Percentiles rank a stretch among this genome's conserved stretches.
Conservation (phyloP, 2,113 vertebrate species). For the Plestiodon gilberti region DNA sequence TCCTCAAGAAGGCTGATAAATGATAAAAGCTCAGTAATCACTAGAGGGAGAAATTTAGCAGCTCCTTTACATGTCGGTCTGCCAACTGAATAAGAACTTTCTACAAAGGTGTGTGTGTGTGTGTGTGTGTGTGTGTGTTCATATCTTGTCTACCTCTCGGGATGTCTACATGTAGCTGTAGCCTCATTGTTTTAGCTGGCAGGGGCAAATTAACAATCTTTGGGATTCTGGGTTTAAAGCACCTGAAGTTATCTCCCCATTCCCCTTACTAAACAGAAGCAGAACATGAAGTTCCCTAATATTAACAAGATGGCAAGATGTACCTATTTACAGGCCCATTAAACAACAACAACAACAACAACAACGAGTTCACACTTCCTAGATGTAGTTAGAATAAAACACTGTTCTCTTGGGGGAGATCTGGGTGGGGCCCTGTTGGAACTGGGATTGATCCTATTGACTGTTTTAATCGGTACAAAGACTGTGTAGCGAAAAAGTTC, state of each 20-base stretch:
- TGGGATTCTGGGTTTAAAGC: neutral
- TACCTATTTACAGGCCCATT: neutral
- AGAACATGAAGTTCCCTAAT: neutral
- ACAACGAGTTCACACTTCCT: neutral
- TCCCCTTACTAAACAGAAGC: neutral
- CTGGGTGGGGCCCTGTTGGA: neutral
- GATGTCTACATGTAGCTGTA: neutral
- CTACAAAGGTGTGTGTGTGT: neutral
- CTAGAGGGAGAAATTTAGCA: neutral
- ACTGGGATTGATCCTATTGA: neutral
- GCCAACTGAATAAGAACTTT: neutral
- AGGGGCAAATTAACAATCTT: neutral
- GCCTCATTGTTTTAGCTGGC: neutral
- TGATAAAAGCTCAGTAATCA: neutral
- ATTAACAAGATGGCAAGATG: neutral
- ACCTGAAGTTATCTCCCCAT: neutral
- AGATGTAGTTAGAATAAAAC: neutral
- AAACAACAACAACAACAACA: neutral
- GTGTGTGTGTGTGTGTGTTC: neutral
- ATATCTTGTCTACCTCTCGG: neutral
- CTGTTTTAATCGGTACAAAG: no score
- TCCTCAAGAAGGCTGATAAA: neutral
- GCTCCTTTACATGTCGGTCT: neutral
- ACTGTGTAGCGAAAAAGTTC: neutral
- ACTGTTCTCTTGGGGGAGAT: neutral